Conservation (phyloP, 2,888 invertebrate genomes). For the Pachycephus smyrnensis region DNA sequence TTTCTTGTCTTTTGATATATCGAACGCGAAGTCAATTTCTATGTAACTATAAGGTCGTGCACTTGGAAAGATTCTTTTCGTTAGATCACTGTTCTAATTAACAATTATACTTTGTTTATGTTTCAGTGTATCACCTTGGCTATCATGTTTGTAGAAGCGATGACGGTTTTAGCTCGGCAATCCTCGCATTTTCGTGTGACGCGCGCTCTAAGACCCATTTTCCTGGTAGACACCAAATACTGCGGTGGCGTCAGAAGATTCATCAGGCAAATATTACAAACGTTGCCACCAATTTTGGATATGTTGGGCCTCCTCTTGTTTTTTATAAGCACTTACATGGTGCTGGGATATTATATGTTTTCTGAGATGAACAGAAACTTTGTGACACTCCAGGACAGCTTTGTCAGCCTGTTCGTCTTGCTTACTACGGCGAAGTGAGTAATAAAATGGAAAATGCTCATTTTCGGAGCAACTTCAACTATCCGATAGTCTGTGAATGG, state of each 20-base stretch:
- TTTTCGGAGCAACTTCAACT: background rate
- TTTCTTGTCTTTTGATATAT: too few relatives aligned
- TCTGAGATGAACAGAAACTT: conserved; percentile 85
- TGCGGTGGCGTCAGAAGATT: conserved; percentile 83
- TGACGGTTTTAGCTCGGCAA: conserved; percentile 83
- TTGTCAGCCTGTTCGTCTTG: conserved; percentile 89
- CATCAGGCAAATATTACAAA: conserved; percentile 85
- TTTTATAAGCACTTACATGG: conserved; percentile 85
- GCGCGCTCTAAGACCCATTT: conserved; percentile 88
- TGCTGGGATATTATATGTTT: conserved; percentile 86
- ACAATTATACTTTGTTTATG: conserved; percentile 1
- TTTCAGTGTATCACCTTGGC: conserved; percentile 78
- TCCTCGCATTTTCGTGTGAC: conserved; percentile 89
- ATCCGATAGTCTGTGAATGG: too few relatives aligned
- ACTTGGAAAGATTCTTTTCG: too few relatives aligned
- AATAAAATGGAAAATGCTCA: conserved; percentile 35
- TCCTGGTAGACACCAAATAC: conserved; percentile 87
- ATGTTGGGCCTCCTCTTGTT: conserved; percentile 88
- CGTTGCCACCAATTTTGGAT: conserved; percentile 87
- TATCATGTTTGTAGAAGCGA: conserved; percentile 86
- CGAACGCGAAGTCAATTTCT: too few relatives aligned
- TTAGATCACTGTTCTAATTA: too few relatives aligned
- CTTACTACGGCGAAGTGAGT: conserved; percentile 92
- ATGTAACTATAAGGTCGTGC: too few relatives aligned
- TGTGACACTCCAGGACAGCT: conserved; percentile 81